Conservation (phyloP, 1,140 invertebrate species). For the Leptinotarsa defecta region DNA sequence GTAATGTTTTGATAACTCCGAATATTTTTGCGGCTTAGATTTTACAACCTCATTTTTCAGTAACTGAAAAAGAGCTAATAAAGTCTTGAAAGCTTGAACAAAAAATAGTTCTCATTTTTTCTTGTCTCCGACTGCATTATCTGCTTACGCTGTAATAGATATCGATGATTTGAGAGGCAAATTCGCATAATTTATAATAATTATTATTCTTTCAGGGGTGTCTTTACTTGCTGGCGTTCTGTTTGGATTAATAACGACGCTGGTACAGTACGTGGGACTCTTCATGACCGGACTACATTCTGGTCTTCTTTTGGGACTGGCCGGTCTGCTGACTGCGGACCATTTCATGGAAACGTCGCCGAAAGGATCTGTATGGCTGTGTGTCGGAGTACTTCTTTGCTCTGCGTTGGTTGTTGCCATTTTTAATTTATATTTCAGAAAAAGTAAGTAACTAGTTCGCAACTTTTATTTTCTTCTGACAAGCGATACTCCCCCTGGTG, state of each 20-base stretch:
- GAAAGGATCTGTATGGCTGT: slow-evolving; percentile 66
- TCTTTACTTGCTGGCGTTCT: slow-evolving; percentile 75
- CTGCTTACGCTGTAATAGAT: too few species aligned
- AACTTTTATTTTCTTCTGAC: too few species aligned
- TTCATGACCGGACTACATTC: slow-evolving; percentile 84
- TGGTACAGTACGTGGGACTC: slow-evolving; percentile 82
- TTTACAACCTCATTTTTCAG: too few species aligned
- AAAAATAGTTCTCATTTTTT: too few species aligned
- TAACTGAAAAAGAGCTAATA: too few species aligned
- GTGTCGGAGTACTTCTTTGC: slow-evolving; percentile 69
- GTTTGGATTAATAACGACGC: slow-evolving; percentile 79
- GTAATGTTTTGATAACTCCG: too few species aligned
- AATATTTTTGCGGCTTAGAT: too few species aligned
- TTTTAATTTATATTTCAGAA: slow-evolving; percentile 75
- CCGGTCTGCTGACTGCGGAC: slow-evolving; percentile 63
- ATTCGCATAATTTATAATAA: background rate
- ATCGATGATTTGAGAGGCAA: too few species aligned
- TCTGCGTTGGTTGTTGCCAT: slow-evolving; percentile 72
- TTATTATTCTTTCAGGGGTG: slow-evolving; percentile 60
- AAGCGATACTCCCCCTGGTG: too few species aligned
- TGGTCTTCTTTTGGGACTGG: slow-evolving; percentile 69
- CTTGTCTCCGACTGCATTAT: too few species aligned
- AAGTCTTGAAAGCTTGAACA: too few species aligned
- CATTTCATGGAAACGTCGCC: slow-evolving; percentile 61
- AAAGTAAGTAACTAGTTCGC: slow-evolving; percentile 57